phyloP scores from a whole-genome alignment of 2,113 vertebrate genomes.

The Carassius gibelio region DNA sequence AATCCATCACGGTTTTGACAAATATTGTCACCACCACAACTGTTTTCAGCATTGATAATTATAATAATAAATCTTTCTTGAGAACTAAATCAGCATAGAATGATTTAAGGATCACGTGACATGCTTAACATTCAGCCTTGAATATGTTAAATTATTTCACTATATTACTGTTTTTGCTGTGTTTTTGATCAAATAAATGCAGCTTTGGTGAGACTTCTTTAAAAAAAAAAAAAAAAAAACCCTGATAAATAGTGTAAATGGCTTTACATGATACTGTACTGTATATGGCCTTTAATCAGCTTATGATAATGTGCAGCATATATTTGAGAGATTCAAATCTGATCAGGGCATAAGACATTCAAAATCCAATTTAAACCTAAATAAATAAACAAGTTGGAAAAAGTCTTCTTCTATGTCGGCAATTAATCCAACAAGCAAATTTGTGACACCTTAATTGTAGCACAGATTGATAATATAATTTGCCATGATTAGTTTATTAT shows the following conservation, averaged over 20 bases:
- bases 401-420: neutral
- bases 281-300: neutral
- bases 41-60: neutral
- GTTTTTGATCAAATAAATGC: neutral
- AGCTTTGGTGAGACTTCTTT: neutral
- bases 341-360: neutral
- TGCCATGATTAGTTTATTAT: neutral
- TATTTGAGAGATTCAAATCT: neutral
- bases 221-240: neutral
- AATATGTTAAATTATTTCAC: neutral
- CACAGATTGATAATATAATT: neutral
- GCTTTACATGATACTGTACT: neutral
- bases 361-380: neutral
- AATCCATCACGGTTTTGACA: neutral
- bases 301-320: neutral
- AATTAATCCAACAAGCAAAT: neutral
- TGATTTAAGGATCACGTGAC: neutral
- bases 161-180: neutral
- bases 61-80: neutral
- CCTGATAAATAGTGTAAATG: neutral
- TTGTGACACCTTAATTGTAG: neutral
- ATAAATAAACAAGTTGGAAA: neutral
- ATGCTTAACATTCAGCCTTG: neutral
- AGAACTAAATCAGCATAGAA: neutral
- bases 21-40: neutral